A percentile compares a stretch with the other conserved stretches of the same genome.
These are phyloP conservation scores for Pterois miles DNA, from an alignment of 2,797 vertebrate species.

Conservation along the genomic window DNA sequence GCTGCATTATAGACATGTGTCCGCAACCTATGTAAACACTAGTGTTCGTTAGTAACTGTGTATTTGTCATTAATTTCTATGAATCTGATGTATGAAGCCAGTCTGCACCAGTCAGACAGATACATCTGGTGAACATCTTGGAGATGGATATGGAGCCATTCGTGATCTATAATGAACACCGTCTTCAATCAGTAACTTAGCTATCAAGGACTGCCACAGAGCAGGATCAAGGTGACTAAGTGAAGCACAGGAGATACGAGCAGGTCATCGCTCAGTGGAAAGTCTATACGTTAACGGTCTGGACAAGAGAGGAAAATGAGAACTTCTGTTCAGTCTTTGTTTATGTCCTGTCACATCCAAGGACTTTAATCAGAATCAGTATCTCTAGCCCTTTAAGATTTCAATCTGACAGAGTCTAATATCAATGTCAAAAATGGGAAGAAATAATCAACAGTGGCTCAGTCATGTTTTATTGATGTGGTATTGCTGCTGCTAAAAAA, in stretches of 20 bases:
- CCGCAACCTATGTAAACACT: no score
- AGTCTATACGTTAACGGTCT: neutral
- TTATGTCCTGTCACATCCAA: neutral
- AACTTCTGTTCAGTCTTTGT: constrained; percentile 3
- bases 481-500: neutral
- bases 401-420: neutral
- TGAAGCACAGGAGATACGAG: constrained; percentile 19
- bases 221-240: constrained; percentile 37
- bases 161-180: constrained; percentile 51
- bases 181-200: constrained; percentile 43
- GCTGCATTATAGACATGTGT: no score
- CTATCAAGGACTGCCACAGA: constrained; percentile 32
- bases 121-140: neutral
- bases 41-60: neutral
- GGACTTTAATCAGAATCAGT: neutral
- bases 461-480: neutral
- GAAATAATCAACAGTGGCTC: neutral
- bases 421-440: neutral
- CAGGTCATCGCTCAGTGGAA: constrained; percentile 18
- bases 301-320: neutral
- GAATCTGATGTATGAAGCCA: neutral
- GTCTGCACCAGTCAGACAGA: constrained; percentile 9
- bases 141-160: constrained; percentile 24
- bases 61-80: neutral
- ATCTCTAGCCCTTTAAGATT: neutral